These are phyloP conservation scores for Theristicus caerulescens DNA, from an alignment of 2,113 vertebrate species.

Conservation along the genomic window DNA sequence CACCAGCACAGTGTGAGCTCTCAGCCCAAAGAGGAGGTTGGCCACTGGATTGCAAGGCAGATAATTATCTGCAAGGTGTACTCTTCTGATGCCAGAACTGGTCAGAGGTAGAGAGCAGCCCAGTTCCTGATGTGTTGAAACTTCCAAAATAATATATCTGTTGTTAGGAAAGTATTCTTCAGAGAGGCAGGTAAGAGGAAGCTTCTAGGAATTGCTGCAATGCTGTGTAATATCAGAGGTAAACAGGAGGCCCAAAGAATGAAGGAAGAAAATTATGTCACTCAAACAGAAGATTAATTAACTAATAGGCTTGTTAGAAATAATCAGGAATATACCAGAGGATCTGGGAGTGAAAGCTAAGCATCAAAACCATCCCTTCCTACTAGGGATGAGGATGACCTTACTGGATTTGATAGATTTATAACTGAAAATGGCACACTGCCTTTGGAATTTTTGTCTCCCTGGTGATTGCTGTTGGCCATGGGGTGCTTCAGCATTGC, in stretches of 20 bases:
- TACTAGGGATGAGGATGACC: not conserved
- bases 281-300: not conserved
- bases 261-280: not conserved
- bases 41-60: not conserved
- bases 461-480: not conserved
- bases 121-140: not conserved
- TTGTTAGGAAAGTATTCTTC: not conserved
- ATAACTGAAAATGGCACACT: not conserved
- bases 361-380: not conserved
- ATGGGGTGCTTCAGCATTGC: not conserved
- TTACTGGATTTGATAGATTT: not conserved
- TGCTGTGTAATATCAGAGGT: not conserved
- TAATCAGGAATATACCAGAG: not conserved
- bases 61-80: not conserved
- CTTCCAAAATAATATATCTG: not conserved
- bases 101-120: not conserved
- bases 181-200: not conserved
- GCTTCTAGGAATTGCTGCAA: not conserved
- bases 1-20: rapidly evolving
- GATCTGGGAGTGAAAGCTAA: not conserved
- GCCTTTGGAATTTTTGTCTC: not conserved
- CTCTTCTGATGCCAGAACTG: not conserved
- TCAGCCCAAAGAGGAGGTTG: not conserved
- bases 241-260: not conserved
- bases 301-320: not conserved